Conservation (phyloP, 1,140 invertebrate genomes). For the Ephestia elutella region DNA sequence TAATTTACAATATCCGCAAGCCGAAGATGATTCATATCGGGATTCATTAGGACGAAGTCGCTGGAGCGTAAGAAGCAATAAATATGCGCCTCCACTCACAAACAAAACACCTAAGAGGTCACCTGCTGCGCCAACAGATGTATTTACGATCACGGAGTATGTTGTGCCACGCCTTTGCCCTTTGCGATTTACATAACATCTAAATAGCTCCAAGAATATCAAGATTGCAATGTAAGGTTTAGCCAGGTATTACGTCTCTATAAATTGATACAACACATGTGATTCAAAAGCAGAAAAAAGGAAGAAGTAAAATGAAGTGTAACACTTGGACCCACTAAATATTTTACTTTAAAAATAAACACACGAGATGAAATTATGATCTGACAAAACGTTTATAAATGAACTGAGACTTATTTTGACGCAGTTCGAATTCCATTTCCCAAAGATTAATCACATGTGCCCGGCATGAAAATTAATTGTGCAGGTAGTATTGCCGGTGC, state of each 20-base stretch:
- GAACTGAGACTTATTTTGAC: neutral
- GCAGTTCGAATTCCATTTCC: neutral
- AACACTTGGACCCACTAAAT: no score
- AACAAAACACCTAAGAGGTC: slow-evolving; percentile 64
- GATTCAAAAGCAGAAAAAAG: neutral
- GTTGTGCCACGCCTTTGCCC: slow-evolving; percentile 59
- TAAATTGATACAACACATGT: neutral
- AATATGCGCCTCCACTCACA: slow-evolving; percentile 52
- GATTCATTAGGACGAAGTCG: slow-evolving; percentile 26
- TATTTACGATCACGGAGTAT: slow-evolving; percentile 54
- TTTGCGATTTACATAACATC: slow-evolving; percentile 59
- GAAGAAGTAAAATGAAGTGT: neutral
- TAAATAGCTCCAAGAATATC: slow-evolving; percentile 49
- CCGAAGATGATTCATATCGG: slow-evolving; percentile 24
- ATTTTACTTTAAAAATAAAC: no score
- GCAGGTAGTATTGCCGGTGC: neutral
- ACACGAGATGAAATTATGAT: neutral
- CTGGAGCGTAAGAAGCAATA: slow-evolving; percentile 45
- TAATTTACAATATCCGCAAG: neutral
- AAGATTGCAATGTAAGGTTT: slow-evolving; percentile 22
- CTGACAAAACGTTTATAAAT: neutral
- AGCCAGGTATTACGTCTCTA: neutral
- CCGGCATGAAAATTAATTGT: slow-evolving; percentile 1
- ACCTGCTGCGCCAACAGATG: slow-evolving; percentile 64
- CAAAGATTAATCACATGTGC: neutral